Percentiles rank a stretch among this genome's conserved stretches.
Evolutionary conservation across 1,140 invertebrate genomes (phyloP).

Genomic region (Diorhabda carinulata): DNA sequence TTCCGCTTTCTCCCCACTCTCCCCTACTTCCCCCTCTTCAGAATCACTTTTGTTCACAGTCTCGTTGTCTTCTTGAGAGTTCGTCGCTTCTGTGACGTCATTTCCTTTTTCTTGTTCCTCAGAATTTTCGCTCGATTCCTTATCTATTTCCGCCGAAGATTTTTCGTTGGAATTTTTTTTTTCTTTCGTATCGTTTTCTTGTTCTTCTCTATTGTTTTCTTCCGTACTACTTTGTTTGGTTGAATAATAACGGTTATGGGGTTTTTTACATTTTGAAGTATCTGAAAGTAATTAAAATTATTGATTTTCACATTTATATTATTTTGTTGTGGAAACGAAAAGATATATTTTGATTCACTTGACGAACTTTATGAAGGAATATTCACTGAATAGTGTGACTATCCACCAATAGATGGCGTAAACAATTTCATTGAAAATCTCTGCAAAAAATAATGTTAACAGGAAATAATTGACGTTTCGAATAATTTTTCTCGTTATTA

Average conservation of each 20-base stretch:
- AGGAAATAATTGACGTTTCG: no score
- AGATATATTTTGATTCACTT: no score
- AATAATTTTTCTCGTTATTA: no score
- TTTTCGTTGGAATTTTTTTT: constrained; percentile 12
- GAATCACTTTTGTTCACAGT: constrained; percentile 3
- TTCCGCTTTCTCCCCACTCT: constrained; percentile 17
- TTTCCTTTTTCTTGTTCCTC: no score
- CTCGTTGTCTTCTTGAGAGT: not conserved
- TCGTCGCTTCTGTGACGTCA: not conserved
- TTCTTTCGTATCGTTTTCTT: not conserved
- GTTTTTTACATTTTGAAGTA: constrained; percentile 3
- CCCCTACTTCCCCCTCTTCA: constrained; percentile 8
- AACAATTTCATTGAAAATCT: no score
- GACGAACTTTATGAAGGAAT: no score
- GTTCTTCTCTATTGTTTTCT: not conserved
- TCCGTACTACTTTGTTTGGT: not conserved
- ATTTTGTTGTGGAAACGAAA: no score
- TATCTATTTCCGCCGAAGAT: not conserved
- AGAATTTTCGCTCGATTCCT: no score
- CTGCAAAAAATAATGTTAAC: no score
- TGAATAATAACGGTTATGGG: not conserved
- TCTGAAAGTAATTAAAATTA: not conserved
- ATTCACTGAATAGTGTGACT: no score
- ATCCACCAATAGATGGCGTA: no score
- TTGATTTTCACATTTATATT: not conserved